These are phyloP conservation scores for Lathamus discolor DNA, from an alignment of 2,113 vertebrate genomes.

Conservation along the genomic window DNA sequence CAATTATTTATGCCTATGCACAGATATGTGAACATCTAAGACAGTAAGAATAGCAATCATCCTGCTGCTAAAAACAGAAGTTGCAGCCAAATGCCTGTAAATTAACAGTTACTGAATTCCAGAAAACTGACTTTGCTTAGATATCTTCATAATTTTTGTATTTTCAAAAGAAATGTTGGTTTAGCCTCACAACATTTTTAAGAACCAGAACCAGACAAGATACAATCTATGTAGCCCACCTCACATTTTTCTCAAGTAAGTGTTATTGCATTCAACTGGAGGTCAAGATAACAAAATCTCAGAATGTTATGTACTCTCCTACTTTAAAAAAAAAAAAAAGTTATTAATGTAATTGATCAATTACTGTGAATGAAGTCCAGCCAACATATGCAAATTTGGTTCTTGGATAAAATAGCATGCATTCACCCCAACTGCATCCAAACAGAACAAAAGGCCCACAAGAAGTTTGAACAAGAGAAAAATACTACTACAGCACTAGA, in stretches of 20 bases:
- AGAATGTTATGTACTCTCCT: neutral
- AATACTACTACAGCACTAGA: neutral
- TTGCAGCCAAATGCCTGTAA: accelerated
- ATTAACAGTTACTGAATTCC: neutral
- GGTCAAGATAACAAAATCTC: neutral
- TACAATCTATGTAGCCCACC: neutral
- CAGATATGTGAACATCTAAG: neutral
- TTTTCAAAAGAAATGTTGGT: neutral
- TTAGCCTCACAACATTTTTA: neutral
- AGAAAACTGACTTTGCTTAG: neutral
- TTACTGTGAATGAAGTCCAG: neutral
- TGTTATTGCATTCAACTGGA: neutral
- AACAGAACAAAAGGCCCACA: neutral
- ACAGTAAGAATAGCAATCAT: neutral
- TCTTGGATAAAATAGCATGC: neutral
- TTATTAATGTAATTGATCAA: neutral
- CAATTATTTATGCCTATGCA: neutral
- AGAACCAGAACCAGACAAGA: neutral
- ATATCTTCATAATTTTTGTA: accelerated
- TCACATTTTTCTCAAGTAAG: neutral
- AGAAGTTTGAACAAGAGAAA: neutral
- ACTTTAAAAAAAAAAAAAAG: neutral
- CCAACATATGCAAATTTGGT: neutral
- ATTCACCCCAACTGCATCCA: neutral
- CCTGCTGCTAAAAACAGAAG: neutral